Evolutionary conservation across 2,113 vertebrate genomes (phyloP), one percentile per base, ranked within the genome.

Genomic region (Hipposideros armiger): DNA sequence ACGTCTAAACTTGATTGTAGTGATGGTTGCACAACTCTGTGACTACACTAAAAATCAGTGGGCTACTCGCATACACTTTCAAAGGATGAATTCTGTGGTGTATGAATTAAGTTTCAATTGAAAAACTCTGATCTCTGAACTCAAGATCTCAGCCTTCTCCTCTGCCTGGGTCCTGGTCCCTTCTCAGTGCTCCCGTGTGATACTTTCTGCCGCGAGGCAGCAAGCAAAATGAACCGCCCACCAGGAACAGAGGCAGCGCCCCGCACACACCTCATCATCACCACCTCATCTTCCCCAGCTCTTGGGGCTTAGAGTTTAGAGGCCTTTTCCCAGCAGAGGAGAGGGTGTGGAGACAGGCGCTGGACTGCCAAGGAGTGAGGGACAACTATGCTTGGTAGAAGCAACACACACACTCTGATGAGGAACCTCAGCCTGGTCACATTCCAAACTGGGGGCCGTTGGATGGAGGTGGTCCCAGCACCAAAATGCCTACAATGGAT

Each of bases 241-340:
- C 2, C 2, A 36, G 19, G 42, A 36, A 52, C 14, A 60, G 20
- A 4, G 3, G 47, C 8, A 0, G 36, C 2, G 1, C 7, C 14
- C 42, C 0, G 22, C 67, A n/a, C 74, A 4, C 5, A 13, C 82
- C 11, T 22, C 5, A 36, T 7, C 11, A 28, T 66, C n/a, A 40
- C 6, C 32, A 7, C 20, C 4, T 7, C 0, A 45, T 67, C 3
- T 3, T 42, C 45, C 28, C 66, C n/a, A 28, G 76, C 36, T 45
- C 83, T 10, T 19, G 45, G 76, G 47, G 16, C 69, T 47, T 69
- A 54, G 50, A 73, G 83, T 5, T 5, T 2, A 13, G 62, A 36
- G 28, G 60, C 77, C 77, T 83, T 56, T 28, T 54, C n/a, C 32
- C 45, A 7, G 16, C 40, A 30, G 3, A 45, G 36, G 45, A 24